Percentiles rank a stretch among this genome's conserved stretches.
Conservation (phyloP, 1,140 invertebrate genomes). For the Chymomyza costata region DNA sequence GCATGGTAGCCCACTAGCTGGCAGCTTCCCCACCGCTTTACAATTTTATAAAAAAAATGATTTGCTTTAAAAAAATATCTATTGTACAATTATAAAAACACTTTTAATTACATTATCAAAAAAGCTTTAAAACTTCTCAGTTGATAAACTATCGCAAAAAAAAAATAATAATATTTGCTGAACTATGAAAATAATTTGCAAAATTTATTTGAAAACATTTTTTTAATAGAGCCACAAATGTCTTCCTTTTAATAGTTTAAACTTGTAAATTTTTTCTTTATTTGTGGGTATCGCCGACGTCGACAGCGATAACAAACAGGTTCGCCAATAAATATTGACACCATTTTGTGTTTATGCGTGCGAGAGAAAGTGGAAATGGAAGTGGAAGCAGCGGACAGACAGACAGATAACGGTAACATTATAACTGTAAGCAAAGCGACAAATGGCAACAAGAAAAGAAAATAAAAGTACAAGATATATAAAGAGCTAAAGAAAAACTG, state of each 20-base stretch:
- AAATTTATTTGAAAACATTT: too few species aligned
- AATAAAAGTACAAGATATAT: conserved; percentile 30
- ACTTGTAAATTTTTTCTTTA: conserved; percentile 63
- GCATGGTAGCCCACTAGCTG: too few species aligned
- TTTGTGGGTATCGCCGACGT: too few species aligned
- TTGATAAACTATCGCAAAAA: too few species aligned
- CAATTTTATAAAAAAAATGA: too few species aligned
- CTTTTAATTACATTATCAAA: too few species aligned
- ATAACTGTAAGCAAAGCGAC: conserved; percentile 19
- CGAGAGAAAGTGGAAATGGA: conserved; percentile 5
- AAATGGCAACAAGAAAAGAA: conserved; percentile 26
- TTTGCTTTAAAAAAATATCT: too few species aligned
- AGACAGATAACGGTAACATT: conserved; percentile 53
- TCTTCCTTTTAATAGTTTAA: conserved; percentile 69
- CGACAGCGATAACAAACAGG: conserved; percentile 66
- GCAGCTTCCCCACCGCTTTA: too few species aligned
- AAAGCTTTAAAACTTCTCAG: too few species aligned
- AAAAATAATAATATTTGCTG: conserved; percentile 18
- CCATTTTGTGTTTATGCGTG: conserved; percentile 55
- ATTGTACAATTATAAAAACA: too few species aligned
- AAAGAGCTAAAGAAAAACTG: conserved; percentile 30
- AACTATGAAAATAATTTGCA: conserved; percentile 40
- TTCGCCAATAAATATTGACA: conserved; percentile 74
- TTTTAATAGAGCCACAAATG: conserved; percentile 37
- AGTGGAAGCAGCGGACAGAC: background rate